phyloP scores from a whole-genome alignment of 2,888 invertebrate genomes.

The Nemotelus nigrinus region DNA sequence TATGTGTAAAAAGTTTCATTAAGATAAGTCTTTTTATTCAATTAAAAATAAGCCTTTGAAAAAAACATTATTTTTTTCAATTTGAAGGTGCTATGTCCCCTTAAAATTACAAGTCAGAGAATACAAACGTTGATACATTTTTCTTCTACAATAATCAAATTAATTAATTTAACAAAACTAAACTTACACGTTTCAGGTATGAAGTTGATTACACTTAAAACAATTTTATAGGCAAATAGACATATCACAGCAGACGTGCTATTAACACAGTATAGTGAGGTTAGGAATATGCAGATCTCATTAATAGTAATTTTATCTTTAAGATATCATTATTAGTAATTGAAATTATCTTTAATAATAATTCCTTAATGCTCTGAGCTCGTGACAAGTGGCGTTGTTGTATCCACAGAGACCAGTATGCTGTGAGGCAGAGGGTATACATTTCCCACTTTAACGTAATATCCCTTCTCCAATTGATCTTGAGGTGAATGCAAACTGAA shows the following conservation, averaged over 20 bases:
- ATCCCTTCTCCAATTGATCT: constrained; percentile 67
- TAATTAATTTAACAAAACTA: too few species aligned
- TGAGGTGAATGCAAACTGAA: constrained; percentile 66
- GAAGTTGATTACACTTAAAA: too few species aligned
- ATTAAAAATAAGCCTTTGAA: too few species aligned
- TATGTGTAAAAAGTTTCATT: too few species aligned
- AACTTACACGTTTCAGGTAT: too few species aligned
- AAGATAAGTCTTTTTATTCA: too few species aligned
- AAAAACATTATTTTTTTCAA: too few species aligned
- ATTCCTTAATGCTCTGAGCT: constrained; percentile 5
- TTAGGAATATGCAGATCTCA: not conserved
- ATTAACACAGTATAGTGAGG: not conserved
- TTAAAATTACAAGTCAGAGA: too few species aligned
- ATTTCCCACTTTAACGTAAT: constrained; percentile 68
- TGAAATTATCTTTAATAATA: not conserved
- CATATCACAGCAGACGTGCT: not conserved
- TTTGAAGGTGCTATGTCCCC: too few species aligned
- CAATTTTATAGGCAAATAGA: too few species aligned
- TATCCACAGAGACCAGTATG: constrained; percentile 71
- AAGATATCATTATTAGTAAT: not conserved
- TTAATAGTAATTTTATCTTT: not conserved
- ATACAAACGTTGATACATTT: too few species aligned
- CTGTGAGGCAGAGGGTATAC: constrained; percentile 70
- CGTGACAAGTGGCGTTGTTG: constrained; percentile 68
- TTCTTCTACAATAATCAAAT: too few species aligned